These are phyloP conservation scores for Trissolcus basalis DNA, from an alignment of 1,140 invertebrate genomes.

Conservation along the genomic window DNA sequence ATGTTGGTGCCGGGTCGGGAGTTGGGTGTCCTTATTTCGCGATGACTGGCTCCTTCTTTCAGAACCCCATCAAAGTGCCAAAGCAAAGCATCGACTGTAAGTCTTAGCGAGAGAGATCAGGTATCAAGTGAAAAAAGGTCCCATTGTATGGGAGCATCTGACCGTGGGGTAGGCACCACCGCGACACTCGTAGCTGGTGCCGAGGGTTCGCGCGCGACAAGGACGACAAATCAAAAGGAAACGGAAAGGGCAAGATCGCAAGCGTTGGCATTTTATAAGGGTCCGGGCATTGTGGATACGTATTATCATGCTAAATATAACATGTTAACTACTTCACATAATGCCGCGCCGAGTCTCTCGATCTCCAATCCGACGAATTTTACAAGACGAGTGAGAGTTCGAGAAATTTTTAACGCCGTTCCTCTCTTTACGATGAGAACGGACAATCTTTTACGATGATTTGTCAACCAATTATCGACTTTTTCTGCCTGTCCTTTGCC, in stretches of 20 bases:
- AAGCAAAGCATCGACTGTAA: slow-evolving; percentile 35
- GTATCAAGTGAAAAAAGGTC: slow-evolving; percentile 70
- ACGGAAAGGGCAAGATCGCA: slow-evolving; percentile 62
- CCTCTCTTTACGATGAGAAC: slow-evolving; percentile 30
- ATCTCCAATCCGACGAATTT: slow-evolving; percentile 51
- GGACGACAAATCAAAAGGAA: slow-evolving; percentile 48
- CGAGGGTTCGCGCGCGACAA: slow-evolving; percentile 30
- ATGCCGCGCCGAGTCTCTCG: slow-evolving; percentile 61
- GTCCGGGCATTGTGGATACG: slow-evolving; percentile 72
- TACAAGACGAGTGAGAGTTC: slow-evolving; percentile 40
- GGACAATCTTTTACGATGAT: not conserved
- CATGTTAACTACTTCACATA: slow-evolving; percentile 77
- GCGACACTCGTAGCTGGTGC: slow-evolving; percentile 60
- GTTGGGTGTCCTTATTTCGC: slow-evolving; percentile 7
- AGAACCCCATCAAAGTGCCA: slow-evolving; percentile 44
- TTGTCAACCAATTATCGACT: too few species aligned
- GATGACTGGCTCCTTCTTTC: slow-evolving; percentile 5
- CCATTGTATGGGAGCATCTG: slow-evolving; percentile 73
- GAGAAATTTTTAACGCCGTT: slow-evolving; percentile 21
- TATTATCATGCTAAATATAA: slow-evolving; percentile 78
- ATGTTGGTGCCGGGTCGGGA: slow-evolving; percentile 48
- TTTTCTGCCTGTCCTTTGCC: too few species aligned
- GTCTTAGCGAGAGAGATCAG: slow-evolving; percentile 63
- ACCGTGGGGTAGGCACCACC: slow-evolving; percentile 69
- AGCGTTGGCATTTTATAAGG: slow-evolving; percentile 77